Evolutionary conservation across 2,888 invertebrate species (phyloP), one percentile per base, ranked within the genome.

Genomic region (Suillia variegata): DNA sequence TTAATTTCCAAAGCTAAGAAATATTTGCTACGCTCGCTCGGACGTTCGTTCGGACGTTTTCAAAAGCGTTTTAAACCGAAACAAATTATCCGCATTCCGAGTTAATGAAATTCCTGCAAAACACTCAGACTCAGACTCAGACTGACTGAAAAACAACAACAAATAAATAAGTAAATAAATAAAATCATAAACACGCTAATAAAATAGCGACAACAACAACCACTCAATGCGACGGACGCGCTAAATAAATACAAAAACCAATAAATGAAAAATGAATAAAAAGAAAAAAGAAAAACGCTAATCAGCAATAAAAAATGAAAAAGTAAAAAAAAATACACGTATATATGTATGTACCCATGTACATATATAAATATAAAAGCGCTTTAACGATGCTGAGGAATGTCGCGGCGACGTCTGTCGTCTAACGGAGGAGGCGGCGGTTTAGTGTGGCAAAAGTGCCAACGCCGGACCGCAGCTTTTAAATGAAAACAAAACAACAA

Each of bases 31-130:
- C n/a, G n/a, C n/a, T n/a, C n/a, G n/a, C n/a, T n/a, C n/a, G n/a
- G n/a, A n/a, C n/a, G n/a, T n/a, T n/a, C n/a, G n/a, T n/a, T n/a
- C n/a, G n/a, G n/a, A n/a, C n/a, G n/a, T n/a, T n/a, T n/a, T n/a
- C n/a, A n/a, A n/a, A n/a, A n/a, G n/a, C n/a, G 69, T 26, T 73
- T 68, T 67, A 59, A 70, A 73, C 73, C 71, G 64, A 68, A 59
- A 66, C 71, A 68, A 76, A 74, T 73, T 71, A 73, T 70, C 67
- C 73, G 67, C 73, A 58, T 53, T 58, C 53, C 53, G 34, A 17
- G 17, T n/a, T 5, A 45, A 52, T 47, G 13, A 51, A 54, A 49
- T 18, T 20, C 49, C 22, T 20, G 38, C 21, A 21, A 5, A 38
- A 53, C 38, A n/a, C 17, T 45, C 3, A 18, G 45, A 45, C n/a